These are phyloP conservation scores for Drosophila elegans DNA, from an alignment of 1,140 invertebrate genomes.

Conservation along the genomic window DNA sequence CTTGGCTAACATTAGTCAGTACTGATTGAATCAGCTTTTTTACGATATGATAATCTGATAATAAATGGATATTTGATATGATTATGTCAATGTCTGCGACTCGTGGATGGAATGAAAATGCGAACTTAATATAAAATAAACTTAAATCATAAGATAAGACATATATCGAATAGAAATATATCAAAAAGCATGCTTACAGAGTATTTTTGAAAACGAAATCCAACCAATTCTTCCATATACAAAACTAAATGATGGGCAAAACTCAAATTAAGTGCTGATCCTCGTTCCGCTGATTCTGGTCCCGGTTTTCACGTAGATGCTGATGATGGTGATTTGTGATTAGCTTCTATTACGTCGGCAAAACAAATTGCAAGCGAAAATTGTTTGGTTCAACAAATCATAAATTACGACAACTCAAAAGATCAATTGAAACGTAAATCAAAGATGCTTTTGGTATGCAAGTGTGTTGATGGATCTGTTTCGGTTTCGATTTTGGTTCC, in stretches of 20 bases:
- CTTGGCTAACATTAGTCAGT: neutral
- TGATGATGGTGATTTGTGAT: constrained; percentile 46
- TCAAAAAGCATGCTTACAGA: constrained; percentile 84
- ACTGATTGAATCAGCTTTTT: neutral
- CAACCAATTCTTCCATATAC: constrained; percentile 71
- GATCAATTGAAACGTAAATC: constrained; percentile 62
- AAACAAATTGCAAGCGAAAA: constrained; percentile 60
- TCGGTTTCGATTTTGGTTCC: constrained; percentile 1
- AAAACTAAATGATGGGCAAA: constrained; percentile 78
- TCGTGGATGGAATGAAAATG: constrained; percentile 14
- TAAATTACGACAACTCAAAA: constrained; percentile 58
- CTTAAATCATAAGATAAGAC: constrained; percentile 25
- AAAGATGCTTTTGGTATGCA: constrained; percentile 59
- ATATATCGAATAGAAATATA: constrained; percentile 32
- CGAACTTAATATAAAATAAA: constrained; percentile 22
- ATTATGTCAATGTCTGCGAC: neutral
- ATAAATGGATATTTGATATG: neutral
- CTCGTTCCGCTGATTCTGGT: constrained; percentile 25
- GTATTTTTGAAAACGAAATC: constrained; percentile 83
- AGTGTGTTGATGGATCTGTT: constrained; percentile 42
- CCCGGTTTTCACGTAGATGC: constrained; percentile 15
- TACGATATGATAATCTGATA: neutral
- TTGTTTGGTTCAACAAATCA: constrained; percentile 50
- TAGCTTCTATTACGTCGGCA: constrained; percentile 29
- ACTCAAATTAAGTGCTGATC: constrained; percentile 76